Evolutionary conservation across 2,888 invertebrate species (phyloP), one percentile per base, ranked within the genome.

Genomic region (Pseudolycoriella hygida): DNA sequence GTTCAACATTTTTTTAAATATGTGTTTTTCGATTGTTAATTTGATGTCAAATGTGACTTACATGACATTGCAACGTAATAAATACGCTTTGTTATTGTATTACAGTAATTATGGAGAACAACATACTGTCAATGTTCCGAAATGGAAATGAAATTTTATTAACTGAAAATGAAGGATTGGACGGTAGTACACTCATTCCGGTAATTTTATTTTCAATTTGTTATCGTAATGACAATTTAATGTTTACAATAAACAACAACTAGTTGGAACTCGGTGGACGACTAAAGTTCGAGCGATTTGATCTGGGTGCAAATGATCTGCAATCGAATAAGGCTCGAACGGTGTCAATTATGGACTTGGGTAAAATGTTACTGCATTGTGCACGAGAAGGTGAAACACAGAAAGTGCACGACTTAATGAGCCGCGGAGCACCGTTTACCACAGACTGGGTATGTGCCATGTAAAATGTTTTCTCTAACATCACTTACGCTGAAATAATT

Each of bases 351-450:
- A 75, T 78, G 50, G 89, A 90, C 67, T 68, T 92, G 52, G 92
- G 93, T 14, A 89, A 89, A 55, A 74, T 80, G 47, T 69, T 93
- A 56, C 67, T 93, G 52, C 74, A 80, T 57, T 81, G 80, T 45
- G 81, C 89, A 38, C 75, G 79, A 52, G 76, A 78, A 51, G 90
- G 89, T 1, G 79, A 88, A 60, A 75, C 82, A 3, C 72, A 74
- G 48, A 74, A 76, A 51, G 86, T 92, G 17, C 72, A 80, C 48
- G 72, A 76, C 40, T 73, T 92, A 47, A 77, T 93, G 73, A 74
- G 77, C 20, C 77, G 78, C 62, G 92, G 93, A 42, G 90, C 92
- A 41, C 89, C 92, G 19, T 90, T 93, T 58, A 84, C 86, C 10
- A 81, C 90, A 2, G 92, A 93, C 64, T 92, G 92, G 89, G 89